These are phyloP conservation scores for Catocala sponsa DNA, from an alignment of 2,888 invertebrate species.

Conservation along the genomic window DNA sequence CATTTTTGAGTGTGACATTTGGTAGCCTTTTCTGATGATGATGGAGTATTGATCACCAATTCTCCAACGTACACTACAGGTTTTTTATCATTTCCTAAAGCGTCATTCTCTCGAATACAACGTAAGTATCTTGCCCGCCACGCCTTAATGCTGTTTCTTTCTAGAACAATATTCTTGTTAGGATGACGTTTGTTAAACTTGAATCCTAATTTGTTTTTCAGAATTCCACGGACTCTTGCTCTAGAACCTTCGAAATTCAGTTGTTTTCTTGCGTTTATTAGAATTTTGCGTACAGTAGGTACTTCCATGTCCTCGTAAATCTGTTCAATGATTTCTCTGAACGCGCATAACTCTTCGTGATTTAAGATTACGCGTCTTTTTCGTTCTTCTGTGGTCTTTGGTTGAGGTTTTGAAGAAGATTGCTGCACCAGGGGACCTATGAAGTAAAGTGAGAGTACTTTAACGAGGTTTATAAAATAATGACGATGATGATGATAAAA, in stretches of 20 bases:
- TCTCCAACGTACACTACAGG: conserved; percentile 1
- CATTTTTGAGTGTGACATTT: not conserved
- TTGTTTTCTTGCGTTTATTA: not conserved
- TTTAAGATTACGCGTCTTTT: conserved; percentile 5
- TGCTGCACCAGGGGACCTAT: not conserved
- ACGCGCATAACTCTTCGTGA: not conserved
- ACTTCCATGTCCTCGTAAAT: conserved; percentile 8
- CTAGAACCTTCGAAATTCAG: not conserved
- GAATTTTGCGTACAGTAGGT: conserved; percentile 6
- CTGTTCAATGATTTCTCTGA: conserved; percentile 1
- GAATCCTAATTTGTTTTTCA: conserved; percentile 6
- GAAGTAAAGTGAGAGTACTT: not conserved
- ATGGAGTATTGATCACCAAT: not conserved
- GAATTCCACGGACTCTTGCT: conserved; percentile 2
- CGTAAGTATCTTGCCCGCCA: not conserved
- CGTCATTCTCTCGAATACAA: not conserved
- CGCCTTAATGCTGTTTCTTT: not conserved
- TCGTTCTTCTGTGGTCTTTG: not conserved
- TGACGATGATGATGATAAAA: too few relatives aligned
- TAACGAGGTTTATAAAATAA: too few relatives aligned
- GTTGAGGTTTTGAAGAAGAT: not conserved
- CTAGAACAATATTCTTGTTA: not conserved
- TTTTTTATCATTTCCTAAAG: not conserved
- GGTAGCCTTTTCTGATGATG: not conserved
- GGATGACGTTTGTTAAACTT: conserved; percentile 1